Evolutionary conservation across 2,888 invertebrate genomes (phyloP).

Genomic region (Rhagonycha lutea): DNA sequence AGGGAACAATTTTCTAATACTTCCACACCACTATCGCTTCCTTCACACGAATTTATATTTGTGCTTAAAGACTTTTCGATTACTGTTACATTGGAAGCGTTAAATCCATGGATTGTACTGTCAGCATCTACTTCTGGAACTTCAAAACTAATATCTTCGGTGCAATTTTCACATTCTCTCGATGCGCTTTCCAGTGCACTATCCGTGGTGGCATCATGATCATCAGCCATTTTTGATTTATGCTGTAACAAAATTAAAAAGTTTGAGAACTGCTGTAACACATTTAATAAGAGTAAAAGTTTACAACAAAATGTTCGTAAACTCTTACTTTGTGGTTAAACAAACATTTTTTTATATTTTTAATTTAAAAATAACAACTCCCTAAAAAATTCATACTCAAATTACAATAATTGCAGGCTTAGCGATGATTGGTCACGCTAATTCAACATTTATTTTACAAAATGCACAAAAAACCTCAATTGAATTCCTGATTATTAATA

Average conservation of each 20-base stretch:
- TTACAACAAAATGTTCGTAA: background rate
- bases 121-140: slow-evolving; percentile 42
- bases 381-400: background rate
- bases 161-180: background rate
- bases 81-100: slow-evolving; percentile 47
- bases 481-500: background rate
- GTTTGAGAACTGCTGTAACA: background rate
- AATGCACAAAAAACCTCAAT: background rate
- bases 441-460: background rate
- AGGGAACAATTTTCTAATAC: slow-evolving; percentile 60
- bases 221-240: background rate
- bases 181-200: background rate
- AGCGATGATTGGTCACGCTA: background rate
- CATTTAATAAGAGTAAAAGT: background rate
- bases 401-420: background rate
- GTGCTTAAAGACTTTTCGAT: slow-evolving; percentile 39
- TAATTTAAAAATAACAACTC: background rate
- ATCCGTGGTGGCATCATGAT: background rate
- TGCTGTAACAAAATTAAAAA: background rate
- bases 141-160: slow-evolving; percentile 7
- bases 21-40: slow-evolving; percentile 83
- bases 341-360: background rate
- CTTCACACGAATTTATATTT: slow-evolving; percentile 57
- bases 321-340: background rate
- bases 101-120: slow-evolving; percentile 49